Conservation (phyloP, 2,113 vertebrate genomes). For the Ochotona curzoniae region DNA sequence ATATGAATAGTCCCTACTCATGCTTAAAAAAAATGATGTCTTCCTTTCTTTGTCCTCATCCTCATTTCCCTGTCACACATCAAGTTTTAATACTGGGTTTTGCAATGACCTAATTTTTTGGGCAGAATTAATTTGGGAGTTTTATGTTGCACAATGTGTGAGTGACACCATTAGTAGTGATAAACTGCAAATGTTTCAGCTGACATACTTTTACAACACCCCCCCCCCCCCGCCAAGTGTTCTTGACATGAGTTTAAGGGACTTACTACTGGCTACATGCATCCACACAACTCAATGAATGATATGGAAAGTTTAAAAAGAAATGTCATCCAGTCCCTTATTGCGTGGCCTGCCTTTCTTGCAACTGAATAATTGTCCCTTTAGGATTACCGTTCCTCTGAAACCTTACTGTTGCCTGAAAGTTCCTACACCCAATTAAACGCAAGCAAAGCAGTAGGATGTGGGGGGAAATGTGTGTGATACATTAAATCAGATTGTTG, state of each 20-base stretch:
- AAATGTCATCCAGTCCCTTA: neutral
- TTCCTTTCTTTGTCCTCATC: neutral
- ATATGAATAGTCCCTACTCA: neutral
- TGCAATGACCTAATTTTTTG: slow-evolving; percentile 32
- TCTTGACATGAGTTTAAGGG: slow-evolving; percentile 32
- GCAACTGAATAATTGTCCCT: neutral
- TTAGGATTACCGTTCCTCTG: neutral
- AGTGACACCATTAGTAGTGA: slow-evolving; percentile 11
- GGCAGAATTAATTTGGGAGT: slow-evolving; percentile 42
- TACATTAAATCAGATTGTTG: neutral
- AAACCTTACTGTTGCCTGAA: neutral
- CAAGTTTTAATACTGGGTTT: neutral
- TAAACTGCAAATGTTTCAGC: neutral
- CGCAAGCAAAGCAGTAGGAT: neutral
- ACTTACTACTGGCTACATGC: neutral
- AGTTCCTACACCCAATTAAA: neutral
- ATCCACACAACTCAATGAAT: slow-evolving; percentile 25
- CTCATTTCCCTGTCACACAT: neutral
- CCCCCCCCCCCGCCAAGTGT: slow-evolving; percentile 36
- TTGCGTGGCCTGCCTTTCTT: neutral
- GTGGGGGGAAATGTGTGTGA: neutral
- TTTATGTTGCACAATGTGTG: neutral
- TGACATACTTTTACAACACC: slow-evolving; percentile 36
- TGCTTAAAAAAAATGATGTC: neutral
- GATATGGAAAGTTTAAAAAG: neutral